Evolutionary conservation across 2,113 vertebrate genomes (phyloP).

Genomic region (Pyxicephalus adspersus): DNA sequence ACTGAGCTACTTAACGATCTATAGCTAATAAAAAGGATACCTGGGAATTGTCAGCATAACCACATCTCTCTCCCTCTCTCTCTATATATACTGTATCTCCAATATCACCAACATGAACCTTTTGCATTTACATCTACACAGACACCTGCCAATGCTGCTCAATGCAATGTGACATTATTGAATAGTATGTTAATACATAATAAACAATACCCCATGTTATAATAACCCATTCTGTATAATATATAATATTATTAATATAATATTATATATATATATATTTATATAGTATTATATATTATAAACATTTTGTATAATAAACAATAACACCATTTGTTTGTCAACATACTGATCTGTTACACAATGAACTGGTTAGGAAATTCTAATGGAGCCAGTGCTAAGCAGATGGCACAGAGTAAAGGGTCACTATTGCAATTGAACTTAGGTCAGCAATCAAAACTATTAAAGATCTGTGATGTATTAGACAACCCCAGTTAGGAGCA

Average conservation of each 20-base stretch:
- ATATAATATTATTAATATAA: too few relatives aligned
- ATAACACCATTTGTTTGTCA: too few relatives aligned
- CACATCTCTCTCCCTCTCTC: not conserved
- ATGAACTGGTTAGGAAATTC: too few relatives aligned
- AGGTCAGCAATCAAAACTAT: not conserved
- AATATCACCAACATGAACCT: not conserved
- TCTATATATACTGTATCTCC: not conserved
- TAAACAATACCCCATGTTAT: too few relatives aligned
- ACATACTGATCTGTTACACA: too few relatives aligned
- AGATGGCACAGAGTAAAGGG: not conserved
- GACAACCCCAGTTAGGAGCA: too few relatives aligned
- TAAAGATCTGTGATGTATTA: not conserved
- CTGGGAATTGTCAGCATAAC: not conserved
- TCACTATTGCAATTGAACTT: not conserved
- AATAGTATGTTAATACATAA: too few relatives aligned
- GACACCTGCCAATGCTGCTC: not conserved
- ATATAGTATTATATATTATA: too few relatives aligned
- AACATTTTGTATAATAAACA: too few relatives aligned
- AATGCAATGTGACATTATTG: not conserved
- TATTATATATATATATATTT: too few relatives aligned
- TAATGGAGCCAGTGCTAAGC: not conserved
- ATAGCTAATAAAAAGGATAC: not conserved
- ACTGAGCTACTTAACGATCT: not conserved
- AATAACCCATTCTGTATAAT: too few relatives aligned
- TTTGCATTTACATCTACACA: too few relatives aligned